Conservation (phyloP, 2,888 invertebrate genomes). For the Lucinisca nassula region DNA sequence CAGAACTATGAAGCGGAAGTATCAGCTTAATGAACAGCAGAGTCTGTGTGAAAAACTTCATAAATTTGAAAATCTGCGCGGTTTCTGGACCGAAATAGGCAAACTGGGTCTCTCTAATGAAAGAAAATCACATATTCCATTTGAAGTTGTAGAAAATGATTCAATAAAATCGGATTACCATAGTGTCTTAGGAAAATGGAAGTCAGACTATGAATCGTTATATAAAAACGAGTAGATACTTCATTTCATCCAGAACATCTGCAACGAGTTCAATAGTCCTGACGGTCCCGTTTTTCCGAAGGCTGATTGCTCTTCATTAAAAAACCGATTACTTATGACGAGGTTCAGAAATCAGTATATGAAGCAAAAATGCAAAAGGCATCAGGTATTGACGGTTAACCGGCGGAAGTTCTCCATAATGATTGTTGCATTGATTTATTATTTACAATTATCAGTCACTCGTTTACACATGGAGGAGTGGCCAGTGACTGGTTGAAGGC, state of each 20-base stretch:
- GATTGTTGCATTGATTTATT: too few relatives aligned
- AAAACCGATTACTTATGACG: too few relatives aligned
- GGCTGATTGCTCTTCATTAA: too few relatives aligned
- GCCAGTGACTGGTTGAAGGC: too few relatives aligned
- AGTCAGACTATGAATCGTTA: neutral
- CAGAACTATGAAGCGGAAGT: neutral
- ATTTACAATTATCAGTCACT: too few relatives aligned
- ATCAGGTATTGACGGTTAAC: too few relatives aligned
- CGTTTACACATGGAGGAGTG: too few relatives aligned
- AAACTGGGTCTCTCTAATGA: neutral
- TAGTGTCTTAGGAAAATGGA: neutral
- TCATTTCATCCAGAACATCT: neutral
- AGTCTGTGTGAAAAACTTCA: neutral
- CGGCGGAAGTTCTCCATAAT: too few relatives aligned
- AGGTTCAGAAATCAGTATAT: too few relatives aligned
- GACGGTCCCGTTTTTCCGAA: too few relatives aligned
- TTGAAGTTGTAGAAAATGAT: neutral
- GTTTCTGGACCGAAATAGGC: neutral
- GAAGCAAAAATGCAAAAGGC: too few relatives aligned
- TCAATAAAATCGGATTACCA: neutral
- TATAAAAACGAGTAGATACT: neutral
- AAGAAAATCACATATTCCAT: neutral
- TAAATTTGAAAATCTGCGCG: neutral
- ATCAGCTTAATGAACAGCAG: neutral
- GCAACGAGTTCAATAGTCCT: neutral